phyloP scores from a whole-genome alignment of 2,888 invertebrate species.

The Andrena marginata region DNA sequence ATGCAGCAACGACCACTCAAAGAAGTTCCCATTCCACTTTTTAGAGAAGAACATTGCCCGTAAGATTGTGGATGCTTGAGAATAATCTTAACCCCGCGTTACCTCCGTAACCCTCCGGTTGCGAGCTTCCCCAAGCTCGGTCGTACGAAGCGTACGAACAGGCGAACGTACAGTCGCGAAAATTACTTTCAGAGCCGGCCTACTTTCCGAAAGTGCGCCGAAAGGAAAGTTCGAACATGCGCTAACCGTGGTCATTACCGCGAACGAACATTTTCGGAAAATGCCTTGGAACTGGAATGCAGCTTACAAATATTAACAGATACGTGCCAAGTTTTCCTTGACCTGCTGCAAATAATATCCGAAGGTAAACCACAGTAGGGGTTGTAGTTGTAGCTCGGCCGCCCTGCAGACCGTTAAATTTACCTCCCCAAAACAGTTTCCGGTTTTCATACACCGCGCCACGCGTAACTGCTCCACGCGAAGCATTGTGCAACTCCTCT shows the following conservation, averaged over 20 bases:
- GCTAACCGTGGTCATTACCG: conserved; percentile 35
- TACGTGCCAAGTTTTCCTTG: conserved; percentile 53
- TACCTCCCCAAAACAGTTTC: conserved; percentile 31
- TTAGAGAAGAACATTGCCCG: conserved; percentile 7
- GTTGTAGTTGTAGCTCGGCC: neutral
- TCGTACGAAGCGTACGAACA: conserved; percentile 1
- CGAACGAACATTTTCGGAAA: conserved; percentile 31
- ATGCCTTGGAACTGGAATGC: neutral
- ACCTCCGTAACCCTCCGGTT: conserved; percentile 1
- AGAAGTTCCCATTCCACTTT: conserved; percentile 14
- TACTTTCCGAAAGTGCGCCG: conserved; percentile 48
- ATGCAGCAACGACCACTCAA: neutral
- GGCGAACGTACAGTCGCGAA: conserved; percentile 16
- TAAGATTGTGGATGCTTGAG: conserved; percentile 28
- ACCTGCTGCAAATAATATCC: conserved; percentile 38
- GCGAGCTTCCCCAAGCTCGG: conserved; percentile 27
- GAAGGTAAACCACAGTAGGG: conserved; percentile 24
- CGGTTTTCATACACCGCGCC: conserved; percentile 21
- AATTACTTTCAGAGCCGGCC: conserved; percentile 54
- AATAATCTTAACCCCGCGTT: conserved; percentile 57
- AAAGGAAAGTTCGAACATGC: conserved; percentile 47
- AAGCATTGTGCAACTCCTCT: conserved; percentile 8
- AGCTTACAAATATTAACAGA: conserved; percentile 46
- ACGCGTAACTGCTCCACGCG: neutral
- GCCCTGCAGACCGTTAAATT: conserved; percentile 27